Evolutionary conservation across 2,888 invertebrate species (phyloP), one percentile per base, ranked within the genome.

Genomic region (Listrodromus nycthemerus): DNA sequence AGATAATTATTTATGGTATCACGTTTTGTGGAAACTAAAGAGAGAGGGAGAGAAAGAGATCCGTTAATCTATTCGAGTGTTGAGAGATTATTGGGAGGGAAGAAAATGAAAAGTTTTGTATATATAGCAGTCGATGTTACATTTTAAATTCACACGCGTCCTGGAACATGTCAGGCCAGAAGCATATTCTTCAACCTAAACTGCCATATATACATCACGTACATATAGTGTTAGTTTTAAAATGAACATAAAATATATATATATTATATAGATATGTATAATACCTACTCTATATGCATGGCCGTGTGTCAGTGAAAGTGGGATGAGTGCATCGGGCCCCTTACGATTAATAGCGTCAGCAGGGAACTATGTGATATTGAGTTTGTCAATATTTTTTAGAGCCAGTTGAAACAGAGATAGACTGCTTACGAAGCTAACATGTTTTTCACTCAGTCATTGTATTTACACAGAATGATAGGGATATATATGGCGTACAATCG

Each of bases 311-410:
- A 24, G 24, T 13, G 13, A 58, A 24, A 10, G 24, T 13, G 27
- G 21, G 24, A 21, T 52, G 21, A 37, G 30, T 33, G 45, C 19
- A n/a, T 61, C 45, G 58, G 13, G 13, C 41, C 41, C 45, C 41
- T 74, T 63, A 24, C 19, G 21, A 69, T 69, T 21, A 7, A 52
- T 50, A n/a, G 58, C 41, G 61, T 33, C 24, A 13, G 61, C 52
- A 41, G 63, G 21, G n/a, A 76, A 70, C 65, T 70, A 81, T 65
- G 65, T 66, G 65, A 81, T 76, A 81, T 81, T 65, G 63, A 37
- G 37, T 65, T 81, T 45, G 70, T 66, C 45, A 16, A 41, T 65
- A 65, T 61, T 30, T 76, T 81, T 77, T 69, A 70, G 41, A 50
- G 50, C 67, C 58, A 76, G 13, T 66, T 65, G 61, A 76, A 27